Base-by-base conservation (phyloP, 2,797 vertebrate species). In the Phaenicophaeus curvirostris region DNA sequence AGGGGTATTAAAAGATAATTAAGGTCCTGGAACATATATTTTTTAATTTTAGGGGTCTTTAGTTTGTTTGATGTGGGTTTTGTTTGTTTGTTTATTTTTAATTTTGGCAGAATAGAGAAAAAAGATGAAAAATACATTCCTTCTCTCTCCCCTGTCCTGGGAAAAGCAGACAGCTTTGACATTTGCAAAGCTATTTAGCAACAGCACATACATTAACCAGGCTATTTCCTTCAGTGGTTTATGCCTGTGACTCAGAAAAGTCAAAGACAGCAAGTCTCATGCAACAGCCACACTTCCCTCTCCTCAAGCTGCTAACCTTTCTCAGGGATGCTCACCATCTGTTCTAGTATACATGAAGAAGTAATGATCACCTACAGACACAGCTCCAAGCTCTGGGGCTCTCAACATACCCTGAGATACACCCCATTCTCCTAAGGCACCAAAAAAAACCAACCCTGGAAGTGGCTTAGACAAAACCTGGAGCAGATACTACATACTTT, bases 341-440 rank as follows among this genome's bases (percentile, higher is more conserved):
- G 31, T 55, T 8, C 30, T 10, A 17, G 31, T 27, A 57, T 27
- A 13, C 31, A 27, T 1, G 3, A 5, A 77, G 31, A 79, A 55
- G 24, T 5, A 30, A 12, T 13, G n/a, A 30, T 15, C 1, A 7
- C 67, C 33, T 37, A 16, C 5, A 57, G 39, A 24, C 15, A 6
- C 28, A 81, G 51, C 25, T 66, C 37, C 21, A 57, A 30, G 23
- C 46, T 68, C 31, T 66, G 17, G 9, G 41, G 4, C 27, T 76
- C 28, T 31, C 24, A 3, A 23, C 30, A 39, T 13, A n/a, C 6
- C 6, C 5, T 0, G 0, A 50, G 20, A 15, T 27, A 55, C 4
- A 62, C 2, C 6, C 18, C 4, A 5, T 37, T 27, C 30, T 83
- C 59, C 33, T n/a, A 25, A 66, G 18, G 35, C 46, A 6, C 7